Conservation (phyloP, 2,797 vertebrate species). For the Pitangus sulphuratus region DNA sequence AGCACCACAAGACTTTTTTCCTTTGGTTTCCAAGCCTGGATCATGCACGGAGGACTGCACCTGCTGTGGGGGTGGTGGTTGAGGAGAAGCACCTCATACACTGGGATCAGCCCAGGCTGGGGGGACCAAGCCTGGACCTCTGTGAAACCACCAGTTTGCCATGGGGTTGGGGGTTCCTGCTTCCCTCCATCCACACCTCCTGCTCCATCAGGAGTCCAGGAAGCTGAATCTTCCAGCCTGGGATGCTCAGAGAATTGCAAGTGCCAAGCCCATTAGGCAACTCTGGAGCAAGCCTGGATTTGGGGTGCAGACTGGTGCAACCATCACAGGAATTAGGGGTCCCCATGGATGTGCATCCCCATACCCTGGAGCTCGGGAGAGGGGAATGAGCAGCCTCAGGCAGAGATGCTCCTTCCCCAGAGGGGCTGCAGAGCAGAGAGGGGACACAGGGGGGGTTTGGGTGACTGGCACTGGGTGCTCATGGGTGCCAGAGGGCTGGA, state of each 20-base stretch:
- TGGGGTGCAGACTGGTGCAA: neutral
- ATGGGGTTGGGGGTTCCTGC: accelerated
- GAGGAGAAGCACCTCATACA: accelerated
- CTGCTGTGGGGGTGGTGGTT: accelerated
- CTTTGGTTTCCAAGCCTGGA: neutral
- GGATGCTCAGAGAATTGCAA: neutral
- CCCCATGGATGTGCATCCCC: accelerated
- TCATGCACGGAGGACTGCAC: accelerated
- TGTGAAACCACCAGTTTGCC: neutral
- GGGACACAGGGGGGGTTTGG: accelerated
- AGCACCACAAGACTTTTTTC: neutral
- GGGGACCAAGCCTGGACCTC: neutral
- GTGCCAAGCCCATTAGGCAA: neutral
- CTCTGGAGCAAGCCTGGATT: neutral
- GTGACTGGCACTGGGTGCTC: neutral
- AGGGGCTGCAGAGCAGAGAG: neutral
- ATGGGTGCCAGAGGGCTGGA: neutral
- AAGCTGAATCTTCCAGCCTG: neutral
- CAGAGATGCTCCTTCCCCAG: neutral
- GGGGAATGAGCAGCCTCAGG: accelerated
- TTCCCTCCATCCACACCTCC: neutral
- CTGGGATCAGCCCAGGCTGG: accelerated
- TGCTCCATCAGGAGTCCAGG: neutral
- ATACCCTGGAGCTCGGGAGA: neutral
- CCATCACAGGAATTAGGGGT: neutral